Base-by-base conservation (phyloP, 2,797 vertebrate species). In the Diglossa cyanea region DNA sequence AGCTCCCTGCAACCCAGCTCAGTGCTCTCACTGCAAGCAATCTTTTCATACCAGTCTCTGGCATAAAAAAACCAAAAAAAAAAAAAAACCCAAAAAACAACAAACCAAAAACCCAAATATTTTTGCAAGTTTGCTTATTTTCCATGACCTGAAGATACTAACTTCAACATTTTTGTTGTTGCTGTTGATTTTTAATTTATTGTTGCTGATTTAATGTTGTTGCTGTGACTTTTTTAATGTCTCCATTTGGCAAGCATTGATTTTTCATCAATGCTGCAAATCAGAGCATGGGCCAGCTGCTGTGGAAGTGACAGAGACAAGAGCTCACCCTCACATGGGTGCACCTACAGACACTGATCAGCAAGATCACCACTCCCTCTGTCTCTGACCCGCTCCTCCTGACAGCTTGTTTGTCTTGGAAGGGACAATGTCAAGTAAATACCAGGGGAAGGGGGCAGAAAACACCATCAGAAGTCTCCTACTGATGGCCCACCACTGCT, bases 221-320 rank as follows among this genome's bases (percentile, higher is more conserved):
- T 35, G 26, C 6, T 28, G 67, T 78, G 26, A 21, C 23, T 86
- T 81, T 88, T 83, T 19, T 44, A 63, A 71, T 47, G 79, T 71
- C 65, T 90, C 53, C 30, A 50, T 79, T 84, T 84, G 77, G 53
- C 39, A 94, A 92, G 35, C 45, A 90, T 31, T 82, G 94, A 68
- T 90, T 93, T 96, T 86, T 85, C 63, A 45, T 90, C 87, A 92
- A 33, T 62, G 72, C 14, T 95, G 26, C 63, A 93, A 93, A 35
- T 68, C 72, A 87, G 39, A 83, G 51, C 62, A 35, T 7, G 35
- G 94, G 67, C 26, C 31, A 68, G 72, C 74, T 76, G 80, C 77
- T 92, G 39, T 19, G 44, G 37, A 84, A 93, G 28, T 11, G 47
- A 55, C 47, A 79, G 21, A 54, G 68, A 66, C 24, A 18, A 78